These are phyloP conservation scores for Rhopalosiphum nymphaeae DNA, from an alignment of 2,888 invertebrate species.

Conservation along the genomic window DNA sequence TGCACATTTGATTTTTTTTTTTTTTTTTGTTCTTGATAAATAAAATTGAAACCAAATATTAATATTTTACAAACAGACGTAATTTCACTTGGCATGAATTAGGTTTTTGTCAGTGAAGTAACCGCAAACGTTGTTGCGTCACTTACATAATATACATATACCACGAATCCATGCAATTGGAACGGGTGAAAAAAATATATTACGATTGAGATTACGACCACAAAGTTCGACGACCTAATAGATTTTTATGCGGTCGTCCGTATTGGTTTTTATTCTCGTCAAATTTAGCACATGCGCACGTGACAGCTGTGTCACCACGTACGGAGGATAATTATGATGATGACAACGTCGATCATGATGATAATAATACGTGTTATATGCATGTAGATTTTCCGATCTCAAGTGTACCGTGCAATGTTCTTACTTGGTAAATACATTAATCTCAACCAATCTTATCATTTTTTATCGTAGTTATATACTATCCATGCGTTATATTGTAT, in stretches of 20 bases:
- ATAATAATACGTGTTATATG: neutral
- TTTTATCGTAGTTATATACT: too few species aligned
- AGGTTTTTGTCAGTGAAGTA: neutral
- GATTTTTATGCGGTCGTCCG: neutral
- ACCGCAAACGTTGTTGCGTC: slow-evolving; percentile 23
- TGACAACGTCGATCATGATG: neutral
- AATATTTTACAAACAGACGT: neutral
- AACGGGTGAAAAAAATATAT: neutral
- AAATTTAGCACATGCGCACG: neutral
- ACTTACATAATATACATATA: neutral
- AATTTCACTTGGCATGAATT: neutral
- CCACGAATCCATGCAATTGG: neutral
- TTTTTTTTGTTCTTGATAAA: neutral
- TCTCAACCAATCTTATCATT: too few species aligned
- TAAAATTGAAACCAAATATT: neutral
- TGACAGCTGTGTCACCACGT: neutral
- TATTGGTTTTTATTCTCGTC: neutral
- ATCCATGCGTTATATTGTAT: too few species aligned
- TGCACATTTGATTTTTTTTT: neutral
- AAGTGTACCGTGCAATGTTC: too few species aligned
- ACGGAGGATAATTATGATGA: neutral
- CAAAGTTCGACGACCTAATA: neutral
- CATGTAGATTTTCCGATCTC: neutral
- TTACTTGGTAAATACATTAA: too few species aligned
- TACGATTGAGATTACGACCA: neutral